Evolutionary conservation across 2,797 vertebrate species (phyloP).

Genomic region (Phrynocephalus vlangalii): DNA sequence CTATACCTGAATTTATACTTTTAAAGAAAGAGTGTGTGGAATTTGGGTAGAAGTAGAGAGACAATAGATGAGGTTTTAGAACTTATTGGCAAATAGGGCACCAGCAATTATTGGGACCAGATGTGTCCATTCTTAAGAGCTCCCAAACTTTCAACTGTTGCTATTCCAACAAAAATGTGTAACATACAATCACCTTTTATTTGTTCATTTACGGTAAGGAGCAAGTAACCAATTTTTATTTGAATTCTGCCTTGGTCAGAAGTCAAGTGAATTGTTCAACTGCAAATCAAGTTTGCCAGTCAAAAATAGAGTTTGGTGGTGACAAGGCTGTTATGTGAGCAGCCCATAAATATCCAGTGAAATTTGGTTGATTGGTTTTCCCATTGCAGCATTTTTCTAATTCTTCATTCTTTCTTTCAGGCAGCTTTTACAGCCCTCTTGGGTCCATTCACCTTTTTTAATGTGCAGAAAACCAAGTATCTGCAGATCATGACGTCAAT

Average conservation of each 20-base stretch:
- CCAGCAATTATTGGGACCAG: too few species aligned
- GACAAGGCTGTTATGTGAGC: conserved; percentile 28
- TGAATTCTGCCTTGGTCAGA: conserved; percentile 15
- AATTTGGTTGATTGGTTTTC: conserved; percentile 21
- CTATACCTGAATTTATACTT: too few species aligned
- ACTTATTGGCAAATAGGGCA: too few species aligned
- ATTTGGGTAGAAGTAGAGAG: too few species aligned
- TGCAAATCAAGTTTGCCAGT: conserved; percentile 28
- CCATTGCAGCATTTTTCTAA: conserved; percentile 22
- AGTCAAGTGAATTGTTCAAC: conserved; percentile 40
- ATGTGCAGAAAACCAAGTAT: conserved; percentile 97
- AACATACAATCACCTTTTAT: too few species aligned
- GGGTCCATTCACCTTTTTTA: conserved; percentile 97
- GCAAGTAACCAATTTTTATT: conserved; percentile 36
- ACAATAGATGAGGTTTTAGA: too few species aligned
- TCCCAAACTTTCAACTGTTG: not conserved
- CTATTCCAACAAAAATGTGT: not conserved
- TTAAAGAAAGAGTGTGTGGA: too few species aligned
- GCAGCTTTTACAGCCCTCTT: conserved; percentile 86
- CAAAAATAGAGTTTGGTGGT: conserved; percentile 21
- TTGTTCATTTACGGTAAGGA: too few species aligned
- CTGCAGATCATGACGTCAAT: conserved; percentile 96
- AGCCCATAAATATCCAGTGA: conserved; percentile 18
- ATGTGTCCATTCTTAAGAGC: too few species aligned
- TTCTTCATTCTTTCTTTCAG: conserved; percentile 75